phyloP scores from a whole-genome alignment of 1,140 invertebrate species.

The Phocides pigmalion region DNA sequence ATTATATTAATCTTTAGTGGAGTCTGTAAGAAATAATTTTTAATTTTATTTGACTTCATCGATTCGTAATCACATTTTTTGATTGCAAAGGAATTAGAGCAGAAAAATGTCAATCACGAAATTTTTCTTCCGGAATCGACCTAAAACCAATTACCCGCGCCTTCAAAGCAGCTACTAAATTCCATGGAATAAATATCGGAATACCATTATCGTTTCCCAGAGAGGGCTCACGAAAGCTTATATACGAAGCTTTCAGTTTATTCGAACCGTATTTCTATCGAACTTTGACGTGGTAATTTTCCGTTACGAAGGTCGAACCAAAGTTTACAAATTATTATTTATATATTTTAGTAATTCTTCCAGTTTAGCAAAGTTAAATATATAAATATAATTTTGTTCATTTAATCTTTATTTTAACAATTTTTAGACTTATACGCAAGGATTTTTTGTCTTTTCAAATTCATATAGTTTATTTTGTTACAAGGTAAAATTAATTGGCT shows the following conservation, averaged over 20 bases:
- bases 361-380: too few species aligned
- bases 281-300: slow-evolving; percentile 11
- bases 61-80: too few species aligned
- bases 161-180: slow-evolving; percentile 1
- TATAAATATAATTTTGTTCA: too few species aligned
- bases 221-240: slow-evolving; percentile 8
- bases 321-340: neutral
- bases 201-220: slow-evolving; percentile 17
- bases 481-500: too few species aligned
- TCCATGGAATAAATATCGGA: slow-evolving; percentile 25
- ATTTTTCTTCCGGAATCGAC: neutral
- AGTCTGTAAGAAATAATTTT: too few species aligned
- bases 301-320: neutral
- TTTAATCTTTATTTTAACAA: too few species aligned
- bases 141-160: slow-evolving; percentile 9
- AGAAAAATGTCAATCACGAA: neutral
- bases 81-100: neutral
- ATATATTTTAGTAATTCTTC: too few species aligned
- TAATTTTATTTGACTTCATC: too few species aligned
- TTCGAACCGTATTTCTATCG: slow-evolving; percentile 2
- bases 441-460: too few species aligned
- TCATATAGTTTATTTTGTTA: too few species aligned
- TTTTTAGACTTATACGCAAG: too few species aligned
- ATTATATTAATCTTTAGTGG: too few species aligned
- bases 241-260: slow-evolving; percentile 1